Conservation (phyloP, 2,113 vertebrate species). For the Dunckerocampus dactyliophorus region DNA sequence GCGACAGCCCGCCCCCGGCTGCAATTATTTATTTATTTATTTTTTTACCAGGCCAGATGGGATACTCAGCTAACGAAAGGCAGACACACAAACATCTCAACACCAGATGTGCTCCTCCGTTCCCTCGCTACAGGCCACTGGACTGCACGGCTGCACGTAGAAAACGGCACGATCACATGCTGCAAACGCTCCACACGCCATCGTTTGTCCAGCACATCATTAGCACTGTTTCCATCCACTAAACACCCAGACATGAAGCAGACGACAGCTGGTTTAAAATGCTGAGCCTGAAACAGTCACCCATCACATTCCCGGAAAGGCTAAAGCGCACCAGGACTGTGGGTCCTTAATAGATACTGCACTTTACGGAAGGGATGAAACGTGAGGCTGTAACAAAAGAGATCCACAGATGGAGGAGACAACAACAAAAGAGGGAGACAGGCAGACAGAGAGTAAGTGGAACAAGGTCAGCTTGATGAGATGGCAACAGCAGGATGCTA, state of each 20-base stretch:
- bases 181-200: constrained; percentile 1
- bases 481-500: neutral
- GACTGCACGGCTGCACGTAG: constrained; percentile 26
- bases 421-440: neutral
- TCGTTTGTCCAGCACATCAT: constrained; percentile 16
- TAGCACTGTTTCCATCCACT: constrained; percentile 22
- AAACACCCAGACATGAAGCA: constrained; percentile 34
- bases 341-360: constrained; percentile 12
- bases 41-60: constrained; percentile 50
- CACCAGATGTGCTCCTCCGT: constrained; percentile 53
- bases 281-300: constrained; percentile 42
- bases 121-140: constrained; percentile 32
- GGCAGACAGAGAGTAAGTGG: neutral
- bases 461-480: constrained; percentile 3
- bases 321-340: constrained; percentile 22
- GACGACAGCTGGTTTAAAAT: constrained; percentile 52
- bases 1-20: constrained; percentile 38
- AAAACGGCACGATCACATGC: constrained; percentile 6
- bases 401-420: constrained; percentile 14
- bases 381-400: constrained; percentile 5
- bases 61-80: constrained; percentile 38
- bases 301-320: constrained; percentile 26
- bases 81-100: constrained; percentile 18
- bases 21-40: constrained; percentile 1
- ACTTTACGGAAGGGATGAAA: constrained; percentile 10